phyloP scores from a whole-genome alignment of 2,113 vertebrate species.

The Synchiropus splendidus region DNA sequence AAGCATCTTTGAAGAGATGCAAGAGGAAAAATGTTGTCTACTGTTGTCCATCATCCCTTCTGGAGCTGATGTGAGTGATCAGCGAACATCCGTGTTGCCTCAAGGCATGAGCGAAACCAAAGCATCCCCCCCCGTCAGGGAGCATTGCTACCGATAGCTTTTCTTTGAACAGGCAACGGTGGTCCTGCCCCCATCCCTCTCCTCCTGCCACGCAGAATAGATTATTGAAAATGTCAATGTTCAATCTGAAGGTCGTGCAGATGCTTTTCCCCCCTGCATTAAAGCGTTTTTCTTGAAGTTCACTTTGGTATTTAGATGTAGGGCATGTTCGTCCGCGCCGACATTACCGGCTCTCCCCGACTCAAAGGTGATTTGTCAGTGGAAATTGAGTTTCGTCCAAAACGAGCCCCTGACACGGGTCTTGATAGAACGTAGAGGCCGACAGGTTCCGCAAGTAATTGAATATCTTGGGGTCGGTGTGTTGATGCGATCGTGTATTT shows the following conservation, averaged over 20 bases:
- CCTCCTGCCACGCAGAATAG: not conserved
- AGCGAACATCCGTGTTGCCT: constrained; percentile 20
- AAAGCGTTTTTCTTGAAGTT: constrained; percentile 4
- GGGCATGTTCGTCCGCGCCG: constrained; percentile 11
- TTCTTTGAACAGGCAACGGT: constrained; percentile 13
- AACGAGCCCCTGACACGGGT: not conserved
- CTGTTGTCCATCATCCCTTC: no score
- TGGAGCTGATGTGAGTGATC: constrained; percentile 24
- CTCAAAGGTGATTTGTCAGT: constrained; percentile 31
- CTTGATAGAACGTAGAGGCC: not conserved
- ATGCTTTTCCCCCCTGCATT: not conserved
- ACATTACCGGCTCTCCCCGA: constrained; percentile 2
- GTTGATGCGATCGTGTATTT: constrained; percentile 13
- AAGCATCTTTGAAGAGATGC: no score
- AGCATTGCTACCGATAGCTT: constrained; percentile 15
- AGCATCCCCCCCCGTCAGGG: constrained; percentile 3
- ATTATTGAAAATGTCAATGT: constrained; percentile 6
- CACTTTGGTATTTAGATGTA: constrained; percentile 15
- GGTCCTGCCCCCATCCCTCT: not conserved
- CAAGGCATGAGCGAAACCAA: constrained; percentile 17
- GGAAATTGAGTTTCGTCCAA: constrained; percentile 16
- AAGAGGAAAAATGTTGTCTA: constrained; percentile 24
- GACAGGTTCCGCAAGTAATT: constrained; percentile 2
- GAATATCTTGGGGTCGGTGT: constrained; percentile 6
- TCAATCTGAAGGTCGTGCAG: constrained; percentile 19